These are phyloP conservation scores for Romanogobio albipinnatus DNA, from an alignment of 2,113 vertebrate species.

Conservation along the genomic window DNA sequence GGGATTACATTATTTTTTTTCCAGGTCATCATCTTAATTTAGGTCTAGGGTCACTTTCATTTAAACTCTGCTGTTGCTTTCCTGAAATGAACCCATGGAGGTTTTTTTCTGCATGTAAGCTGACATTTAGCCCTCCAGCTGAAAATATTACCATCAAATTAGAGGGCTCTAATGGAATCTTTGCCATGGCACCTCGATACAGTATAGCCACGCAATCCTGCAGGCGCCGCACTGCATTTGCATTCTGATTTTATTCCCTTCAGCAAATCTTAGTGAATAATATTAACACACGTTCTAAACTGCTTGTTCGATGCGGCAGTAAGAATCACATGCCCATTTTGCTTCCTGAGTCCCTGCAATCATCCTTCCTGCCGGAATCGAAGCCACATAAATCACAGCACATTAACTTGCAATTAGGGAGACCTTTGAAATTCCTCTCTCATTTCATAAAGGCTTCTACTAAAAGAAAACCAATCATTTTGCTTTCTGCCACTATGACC, in stretches of 20 bases:
- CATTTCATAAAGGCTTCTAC: constrained; percentile 51
- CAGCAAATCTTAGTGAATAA: constrained; percentile 46
- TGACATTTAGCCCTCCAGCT: constrained; percentile 22
- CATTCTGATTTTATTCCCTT: constrained; percentile 43
- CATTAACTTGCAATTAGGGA: constrained; percentile 59
- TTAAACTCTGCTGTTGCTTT: constrained; percentile 5
- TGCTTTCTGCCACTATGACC: constrained; percentile 49
- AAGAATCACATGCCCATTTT: constrained; percentile 55
- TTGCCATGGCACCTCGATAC: not conserved
- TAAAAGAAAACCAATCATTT: constrained; percentile 61
- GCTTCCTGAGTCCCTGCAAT: constrained; percentile 52
- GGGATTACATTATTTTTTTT: not conserved
- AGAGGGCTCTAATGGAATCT: constrained; percentile 16
- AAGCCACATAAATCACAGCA: constrained; percentile 54
- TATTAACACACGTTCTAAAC: constrained; percentile 46
- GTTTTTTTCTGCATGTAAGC: not conserved
- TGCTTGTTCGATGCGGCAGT: constrained; percentile 17
- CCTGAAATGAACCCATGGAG: not conserved
- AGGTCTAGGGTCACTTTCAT: constrained; percentile 17
- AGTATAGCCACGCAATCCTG: not conserved
- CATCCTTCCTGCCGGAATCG: constrained; percentile 50
- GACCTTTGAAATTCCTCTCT: constrained; percentile 56
- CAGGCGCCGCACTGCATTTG: constrained; percentile 11
- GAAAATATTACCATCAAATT: constrained; percentile 28
- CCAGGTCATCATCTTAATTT: constrained; percentile 14